Percentiles rank a stretch among this genome's conserved stretches.
phyloP scores from a whole-genome alignment of 2,888 invertebrate genomes.

The Chloromyia formosa region DNA sequence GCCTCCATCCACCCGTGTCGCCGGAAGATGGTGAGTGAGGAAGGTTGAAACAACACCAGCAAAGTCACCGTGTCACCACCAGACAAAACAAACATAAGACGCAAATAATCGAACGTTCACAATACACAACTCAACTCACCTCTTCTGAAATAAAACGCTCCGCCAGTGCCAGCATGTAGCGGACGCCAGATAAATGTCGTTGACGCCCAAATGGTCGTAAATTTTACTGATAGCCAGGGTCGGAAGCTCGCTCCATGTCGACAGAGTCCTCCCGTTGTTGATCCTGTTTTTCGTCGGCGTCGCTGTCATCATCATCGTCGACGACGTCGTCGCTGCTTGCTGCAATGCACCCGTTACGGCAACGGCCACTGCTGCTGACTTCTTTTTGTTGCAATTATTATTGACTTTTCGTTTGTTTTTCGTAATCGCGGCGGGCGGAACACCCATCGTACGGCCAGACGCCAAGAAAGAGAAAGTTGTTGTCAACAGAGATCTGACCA shows the following conservation, averaged over 20 bases:
- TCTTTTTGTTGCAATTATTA: slow-evolving; percentile 18
- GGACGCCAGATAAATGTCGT: slow-evolving; percentile 67
- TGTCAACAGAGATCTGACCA: slow-evolving; percentile 25
- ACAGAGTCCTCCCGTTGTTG: slow-evolving; percentile 46
- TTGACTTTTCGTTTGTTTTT: slow-evolving; percentile 31
- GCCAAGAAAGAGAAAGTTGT: slow-evolving; percentile 39
- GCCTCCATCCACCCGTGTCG: not conserved
- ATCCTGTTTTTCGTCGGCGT: slow-evolving; percentile 14
- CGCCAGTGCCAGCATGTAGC: slow-evolving; percentile 69
- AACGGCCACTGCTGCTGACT: slow-evolving; percentile 4
- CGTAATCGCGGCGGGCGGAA: slow-evolving; percentile 12
- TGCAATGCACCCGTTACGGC: slow-evolving; percentile 3
- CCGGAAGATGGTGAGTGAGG: too few relatives aligned
- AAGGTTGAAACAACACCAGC: not conserved
- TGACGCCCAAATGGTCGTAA: slow-evolving; percentile 60
- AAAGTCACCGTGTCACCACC: slow-evolving; percentile 13
- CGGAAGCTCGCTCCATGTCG: slow-evolving; percentile 61
- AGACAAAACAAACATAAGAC: not conserved
- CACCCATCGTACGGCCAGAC: slow-evolving; percentile 13
- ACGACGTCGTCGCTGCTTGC: not conserved
- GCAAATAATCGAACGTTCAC: slow-evolving; percentile 4
- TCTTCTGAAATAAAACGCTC: slow-evolving; percentile 64
- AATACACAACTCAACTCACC: slow-evolving; percentile 54
- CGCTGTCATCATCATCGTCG: not conserved
- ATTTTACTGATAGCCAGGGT: slow-evolving; percentile 65